These are phyloP conservation scores for Gasterosteus nipponicus DNA, from an alignment of 2,113 vertebrate species.

Conservation along the genomic window DNA sequence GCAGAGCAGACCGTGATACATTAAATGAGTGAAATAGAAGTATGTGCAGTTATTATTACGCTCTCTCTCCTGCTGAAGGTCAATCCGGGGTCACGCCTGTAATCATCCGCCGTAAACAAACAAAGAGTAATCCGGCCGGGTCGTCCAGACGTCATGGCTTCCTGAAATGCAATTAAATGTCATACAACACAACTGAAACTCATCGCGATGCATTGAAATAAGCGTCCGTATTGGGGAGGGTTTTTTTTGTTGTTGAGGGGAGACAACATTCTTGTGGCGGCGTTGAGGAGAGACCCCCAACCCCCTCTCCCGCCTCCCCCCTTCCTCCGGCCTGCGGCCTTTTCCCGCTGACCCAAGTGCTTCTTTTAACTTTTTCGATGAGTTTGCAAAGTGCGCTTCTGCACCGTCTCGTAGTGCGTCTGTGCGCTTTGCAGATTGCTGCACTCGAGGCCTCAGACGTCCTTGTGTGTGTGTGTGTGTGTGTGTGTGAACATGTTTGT, in stretches of 20 bases:
- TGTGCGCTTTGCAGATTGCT: conserved; percentile 7
- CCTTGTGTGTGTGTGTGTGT: conserved; percentile 21
- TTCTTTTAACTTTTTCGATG: conserved; percentile 10
- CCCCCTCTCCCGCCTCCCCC: too few species aligned
- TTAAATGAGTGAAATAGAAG: too few species aligned
- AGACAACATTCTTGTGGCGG: conserved; percentile 66
- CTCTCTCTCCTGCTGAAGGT: neutral
- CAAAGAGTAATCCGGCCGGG: neutral
- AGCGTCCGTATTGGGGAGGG: neutral
- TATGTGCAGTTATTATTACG: too few species aligned
- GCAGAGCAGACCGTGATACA: too few species aligned
- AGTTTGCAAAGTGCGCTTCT: conserved; percentile 1
- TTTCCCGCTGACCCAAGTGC: conserved; percentile 10
- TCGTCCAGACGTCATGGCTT: neutral
- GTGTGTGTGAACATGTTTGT: conserved; percentile 9
- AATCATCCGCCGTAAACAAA: neutral
- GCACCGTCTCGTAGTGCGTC: neutral
- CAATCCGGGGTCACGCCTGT: neutral
- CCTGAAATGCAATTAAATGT: neutral
- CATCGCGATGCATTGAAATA: too few species aligned
- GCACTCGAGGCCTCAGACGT: conserved; percentile 27
- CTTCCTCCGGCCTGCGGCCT: conserved; percentile 26
- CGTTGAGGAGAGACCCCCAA: conserved; percentile 28
- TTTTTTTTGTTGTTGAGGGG: conserved; percentile 52
- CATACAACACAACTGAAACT: too few species aligned